Conservation (phyloP, 2,888 invertebrate genomes). For the Polyploca ridens region DNA sequence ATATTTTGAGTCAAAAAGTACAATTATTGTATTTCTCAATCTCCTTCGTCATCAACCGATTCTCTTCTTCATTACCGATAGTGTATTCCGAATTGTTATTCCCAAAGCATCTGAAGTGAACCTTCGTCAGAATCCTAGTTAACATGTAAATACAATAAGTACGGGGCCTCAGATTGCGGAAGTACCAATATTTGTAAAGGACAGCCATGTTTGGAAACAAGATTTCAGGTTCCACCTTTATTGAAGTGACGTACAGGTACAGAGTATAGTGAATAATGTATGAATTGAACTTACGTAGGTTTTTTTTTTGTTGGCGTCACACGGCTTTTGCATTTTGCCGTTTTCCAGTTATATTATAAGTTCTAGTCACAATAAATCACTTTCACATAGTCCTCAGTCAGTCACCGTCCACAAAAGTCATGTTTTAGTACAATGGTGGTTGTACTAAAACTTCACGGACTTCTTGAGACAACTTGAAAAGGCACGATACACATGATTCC, state of each 20-base stretch:
- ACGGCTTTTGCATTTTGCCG: too few relatives aligned
- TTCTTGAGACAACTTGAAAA: too few relatives aligned
- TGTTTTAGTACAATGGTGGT: too few relatives aligned
- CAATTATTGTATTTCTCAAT: background rate
- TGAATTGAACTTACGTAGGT: too few relatives aligned
- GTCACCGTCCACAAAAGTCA: too few relatives aligned
- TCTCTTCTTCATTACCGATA: background rate
- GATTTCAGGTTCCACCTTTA: conserved; percentile 20
- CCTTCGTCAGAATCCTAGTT: conserved; percentile 22
- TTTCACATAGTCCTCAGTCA: too few relatives aligned
- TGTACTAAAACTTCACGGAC: too few relatives aligned
- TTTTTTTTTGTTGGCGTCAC: too few relatives aligned
- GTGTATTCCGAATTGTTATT: background rate
- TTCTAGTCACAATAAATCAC: too few relatives aligned
- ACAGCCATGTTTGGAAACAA: conserved; percentile 27
- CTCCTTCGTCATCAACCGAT: background rate
- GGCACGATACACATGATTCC: too few relatives aligned
- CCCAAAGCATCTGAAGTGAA: background rate
- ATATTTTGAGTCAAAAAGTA: too few relatives aligned
- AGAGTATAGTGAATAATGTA: background rate
- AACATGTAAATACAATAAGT: conserved; percentile 29
- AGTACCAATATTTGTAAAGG: conserved; percentile 35
- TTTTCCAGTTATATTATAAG: too few relatives aligned
- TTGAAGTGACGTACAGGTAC: conserved; percentile 7
- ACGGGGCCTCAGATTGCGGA: conserved; percentile 23